Percentiles rank a stretch among this genome's conserved stretches.
phyloP scores from a whole-genome alignment of 2,113 vertebrate genomes.

The Sinosuthora webbiana region DNA sequence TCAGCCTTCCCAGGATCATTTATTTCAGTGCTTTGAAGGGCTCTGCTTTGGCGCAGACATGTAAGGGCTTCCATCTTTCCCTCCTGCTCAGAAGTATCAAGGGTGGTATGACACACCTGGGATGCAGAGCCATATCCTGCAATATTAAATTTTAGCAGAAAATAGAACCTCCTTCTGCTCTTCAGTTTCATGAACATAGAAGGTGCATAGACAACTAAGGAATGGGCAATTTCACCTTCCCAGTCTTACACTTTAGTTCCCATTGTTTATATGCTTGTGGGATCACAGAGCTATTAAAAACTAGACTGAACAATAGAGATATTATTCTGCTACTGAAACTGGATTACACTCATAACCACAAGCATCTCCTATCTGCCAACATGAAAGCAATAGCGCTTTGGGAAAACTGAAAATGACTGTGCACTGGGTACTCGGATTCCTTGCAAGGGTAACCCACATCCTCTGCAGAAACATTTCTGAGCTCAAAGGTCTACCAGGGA shows the following conservation, averaged over 20 bases:
- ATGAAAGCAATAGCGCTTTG: background rate
- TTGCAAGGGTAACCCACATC: background rate
- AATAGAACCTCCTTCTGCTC: background rate
- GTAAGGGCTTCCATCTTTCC: background rate
- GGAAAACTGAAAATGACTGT: background rate
- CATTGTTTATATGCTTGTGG: background rate
- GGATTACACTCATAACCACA: background rate
- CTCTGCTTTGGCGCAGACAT: background rate
- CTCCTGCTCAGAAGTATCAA: background rate
- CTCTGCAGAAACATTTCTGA: background rate
- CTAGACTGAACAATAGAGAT: background rate
- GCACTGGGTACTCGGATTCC: background rate
- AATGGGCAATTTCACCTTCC: background rate
- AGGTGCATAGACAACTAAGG: background rate
- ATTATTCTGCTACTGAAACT: background rate
- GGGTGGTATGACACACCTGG: background rate
- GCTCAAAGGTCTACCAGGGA: background rate
- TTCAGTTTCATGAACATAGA: background rate
- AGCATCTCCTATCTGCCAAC: background rate
- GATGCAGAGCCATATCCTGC: background rate
- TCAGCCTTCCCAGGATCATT: background rate
- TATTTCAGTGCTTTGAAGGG: background rate
- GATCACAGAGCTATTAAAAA: background rate
- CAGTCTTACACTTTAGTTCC: background rate
- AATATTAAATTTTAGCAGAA: background rate